Base-by-base conservation (phyloP, 1,140 invertebrate species). In the Centruroides sculpturatus region DNA sequence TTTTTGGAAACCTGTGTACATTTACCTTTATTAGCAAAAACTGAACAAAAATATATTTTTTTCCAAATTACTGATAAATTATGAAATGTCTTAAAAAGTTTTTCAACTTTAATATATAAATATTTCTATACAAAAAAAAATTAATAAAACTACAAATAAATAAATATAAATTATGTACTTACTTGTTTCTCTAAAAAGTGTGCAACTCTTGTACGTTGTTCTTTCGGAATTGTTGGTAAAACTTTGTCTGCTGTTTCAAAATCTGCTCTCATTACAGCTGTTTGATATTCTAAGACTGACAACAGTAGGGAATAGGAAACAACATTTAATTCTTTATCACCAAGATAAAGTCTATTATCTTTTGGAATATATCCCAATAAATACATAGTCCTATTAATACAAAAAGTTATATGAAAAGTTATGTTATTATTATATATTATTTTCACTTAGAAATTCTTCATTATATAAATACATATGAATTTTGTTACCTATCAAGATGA, bases 111-210 rank as follows among this genome's bases (percentile, higher is more conserved):
- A 23, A 23, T 23, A 23, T 23, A 23, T 23, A 23, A 23, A 23
- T 2, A 23, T 23, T 23, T 23, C 23, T 23, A 23, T 23, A 23
- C 23, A 23, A 23, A 23, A 23, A 23, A 23, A 23, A 23, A 23
- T 23, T 23, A 23, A 23, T 23, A 23, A 2, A 23, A 23, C 23
- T 2, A 23, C 23, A 23, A 23, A 23, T 23, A 0, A 23, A 23
- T 23, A 23, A 23, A 23, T 23, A 23, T 23, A 23, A 23, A 23
- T 23, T 23, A 23, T 1, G 23, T 23, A 23, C 23, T 60, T 69
- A 86, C 86, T 78, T 98, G 95, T 77, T 99, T 99, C 72, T 98
- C 95, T 5, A 99, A 76, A 76, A 99, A 99, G 72, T 99, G 94
- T 0, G 97, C 97, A 0, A 99, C 95, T 64, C 95, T 78, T 0